Evolutionary conservation across 2,113 vertebrate genomes (phyloP), one percentile per base, ranked within the genome.

Genomic region (Pungitius pungitius): DNA sequence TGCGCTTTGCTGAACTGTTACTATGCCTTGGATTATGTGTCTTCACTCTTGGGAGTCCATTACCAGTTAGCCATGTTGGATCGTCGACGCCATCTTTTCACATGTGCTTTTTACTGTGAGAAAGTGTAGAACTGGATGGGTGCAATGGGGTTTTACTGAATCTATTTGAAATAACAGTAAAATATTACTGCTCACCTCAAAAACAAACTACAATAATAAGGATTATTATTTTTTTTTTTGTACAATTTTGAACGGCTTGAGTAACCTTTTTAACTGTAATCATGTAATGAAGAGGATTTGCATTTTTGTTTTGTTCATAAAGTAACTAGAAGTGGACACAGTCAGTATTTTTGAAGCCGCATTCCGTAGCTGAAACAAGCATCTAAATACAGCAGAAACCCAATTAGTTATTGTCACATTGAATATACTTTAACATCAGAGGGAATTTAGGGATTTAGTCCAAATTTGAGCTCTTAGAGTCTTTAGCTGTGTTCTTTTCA

Each of bases 151-250:
- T 55, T 12, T 15, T n/a, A 13, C 13, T 30, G 55, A 75, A 61
- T 37, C 22, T 62, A 60, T 39, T 26, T 43, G 13, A 72, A 67
- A 57, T 33, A 47, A 17, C 26, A 58, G 35, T 69, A 8, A 57
- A 56, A 57, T 8, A 30, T 45, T 77, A 43, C 14, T 10, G 13
- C 13, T 75, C 43, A 63, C 61, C 78, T 75, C 71, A n/a, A 58
- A 81, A 70, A 66, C 18, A 24, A 51, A 70, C 8, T 61, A 51
- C 49, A 7, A 9, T 47, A n/a, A 51, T 27, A 57, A 66, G 13
- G 3, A 37, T 8, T 0, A 40, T 40, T 37, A 37, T 26, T 35
- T 64, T 43, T 1, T 6, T 12, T 55, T 47, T 49, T 56, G 57
- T 56, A 15, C 18, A 15, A 2, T 22, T 49, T 68, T 33, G 5